Base-by-base conservation (phyloP, 2,797 vertebrate species). In the Phataginus tetradactyla region DNA sequence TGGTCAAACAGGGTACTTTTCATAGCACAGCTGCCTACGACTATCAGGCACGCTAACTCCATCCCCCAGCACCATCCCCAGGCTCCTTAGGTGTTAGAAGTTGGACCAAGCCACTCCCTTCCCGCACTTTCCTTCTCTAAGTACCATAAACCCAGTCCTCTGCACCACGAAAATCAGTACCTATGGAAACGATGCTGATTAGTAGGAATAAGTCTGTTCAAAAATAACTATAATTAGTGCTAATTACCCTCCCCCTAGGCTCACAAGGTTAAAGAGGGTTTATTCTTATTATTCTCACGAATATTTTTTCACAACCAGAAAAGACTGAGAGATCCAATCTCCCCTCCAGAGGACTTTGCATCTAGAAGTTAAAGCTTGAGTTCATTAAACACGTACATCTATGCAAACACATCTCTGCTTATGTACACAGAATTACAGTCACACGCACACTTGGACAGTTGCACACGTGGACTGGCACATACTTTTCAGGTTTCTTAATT, bases 211-310 rank as follows among this genome's bases (percentile, higher is more conserved):
- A 25, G 34, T 55, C 68, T 85, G 49, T 92, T 96, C 93, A 79
- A 86, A 97, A 95, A 86, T 95, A 97, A 91, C 10, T 83, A 27
- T 91, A 94, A 96, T 93, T 92, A 95, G 63, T 68, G 77, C 71
- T 96, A 94, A 96, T 97, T 96, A 93, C 42, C 79, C 27, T 90
- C 51, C 42, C 11, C 32, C 20, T 74, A 45, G 68, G 37, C 61
- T 96, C 85, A 79, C 83, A 91, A 93, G 72, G 80, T 95, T 95
- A 94, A 49, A 86, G 69, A 91, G 32, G 7, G 53, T 45, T 79
- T 94, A 78, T 75, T 93, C 77, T 77, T 83, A 81, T 49, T 93
- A 42, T 39, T 83, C 32, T 39, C 87, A 61, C 80, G 87, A 64
- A 86, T 78, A 51, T 72, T 71, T 55, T 89, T 72, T 66, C 64